Percentiles rank a stretch among this genome's conserved stretches.
Conservation (phyloP, 2,113 vertebrate species). For the Syngnathoides biaculeatus region DNA sequence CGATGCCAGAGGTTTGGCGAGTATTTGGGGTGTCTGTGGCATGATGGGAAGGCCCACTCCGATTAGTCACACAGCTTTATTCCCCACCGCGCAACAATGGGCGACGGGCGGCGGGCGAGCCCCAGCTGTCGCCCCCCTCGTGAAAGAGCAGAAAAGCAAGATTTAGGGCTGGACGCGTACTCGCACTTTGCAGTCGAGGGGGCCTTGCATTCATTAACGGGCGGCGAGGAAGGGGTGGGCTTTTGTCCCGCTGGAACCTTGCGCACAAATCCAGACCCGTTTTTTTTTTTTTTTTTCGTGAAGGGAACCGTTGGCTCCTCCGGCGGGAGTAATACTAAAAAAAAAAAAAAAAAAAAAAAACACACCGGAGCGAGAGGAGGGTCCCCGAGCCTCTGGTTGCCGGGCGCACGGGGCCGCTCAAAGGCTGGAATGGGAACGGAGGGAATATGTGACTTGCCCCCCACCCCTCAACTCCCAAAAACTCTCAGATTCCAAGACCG, state of each 20-base stretch:
- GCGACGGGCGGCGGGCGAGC: conserved; percentile 82
- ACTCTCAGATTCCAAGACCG: conserved; percentile 22
- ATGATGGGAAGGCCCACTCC: conserved; percentile 88
- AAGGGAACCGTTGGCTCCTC: conserved; percentile 49
- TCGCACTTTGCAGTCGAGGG: conserved; percentile 76
- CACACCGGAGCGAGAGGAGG: conserved; percentile 39
- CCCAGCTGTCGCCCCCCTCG: conserved; percentile 87
- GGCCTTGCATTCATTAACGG: conserved; percentile 85
- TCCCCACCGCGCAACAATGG: conserved; percentile 88
- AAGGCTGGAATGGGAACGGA: conserved; percentile 74
- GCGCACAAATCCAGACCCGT: conserved; percentile 70
- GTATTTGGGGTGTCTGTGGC: conserved; percentile 74
- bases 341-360: conserved; percentile 37
- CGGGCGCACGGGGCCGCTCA: conserved; percentile 71
- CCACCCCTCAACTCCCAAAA: conserved; percentile 18
- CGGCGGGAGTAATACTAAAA: conserved; percentile 13
- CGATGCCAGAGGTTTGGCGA: conserved; percentile 58
- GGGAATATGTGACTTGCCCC: conserved; percentile 30
- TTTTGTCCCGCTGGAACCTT: conserved; percentile 52
- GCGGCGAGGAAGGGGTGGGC: conserved; percentile 33
- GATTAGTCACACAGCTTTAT: conserved; percentile 96
- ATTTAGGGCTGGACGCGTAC: conserved; percentile 89
- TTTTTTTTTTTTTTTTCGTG: conserved; percentile 35
- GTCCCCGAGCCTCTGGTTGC: conserved; percentile 66
- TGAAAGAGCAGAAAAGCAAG: conserved; percentile 94